phyloP scores from a whole-genome alignment of 2,797 vertebrate genomes.

The Hydrocynus forskahlii region DNA sequence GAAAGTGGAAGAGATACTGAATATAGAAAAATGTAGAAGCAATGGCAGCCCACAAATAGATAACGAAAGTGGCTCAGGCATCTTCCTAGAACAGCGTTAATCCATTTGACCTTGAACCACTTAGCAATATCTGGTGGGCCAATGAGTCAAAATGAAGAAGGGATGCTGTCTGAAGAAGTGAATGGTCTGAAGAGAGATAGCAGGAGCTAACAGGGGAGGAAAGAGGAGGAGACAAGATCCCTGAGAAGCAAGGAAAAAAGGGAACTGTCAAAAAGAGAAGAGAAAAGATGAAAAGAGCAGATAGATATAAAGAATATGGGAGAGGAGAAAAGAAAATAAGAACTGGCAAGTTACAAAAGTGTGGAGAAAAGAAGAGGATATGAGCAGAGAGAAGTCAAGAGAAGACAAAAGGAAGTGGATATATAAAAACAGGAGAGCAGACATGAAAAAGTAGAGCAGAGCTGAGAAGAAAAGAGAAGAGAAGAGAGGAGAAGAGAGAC shows the following conservation, averaged over 20 bases:
- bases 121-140: constrained; percentile 19
- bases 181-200: background rate
- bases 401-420: too few relatives aligned
- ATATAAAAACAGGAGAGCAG: too few relatives aligned
- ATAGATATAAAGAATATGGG: too few relatives aligned
- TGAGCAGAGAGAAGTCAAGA: too few relatives aligned
- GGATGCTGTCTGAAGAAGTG: background rate
- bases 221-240: background rate
- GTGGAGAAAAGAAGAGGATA: too few relatives aligned
- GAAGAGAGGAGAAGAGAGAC: background rate
- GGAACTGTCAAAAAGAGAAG: too few relatives aligned
- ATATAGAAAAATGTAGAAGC: background rate
- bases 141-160: constrained; percentile 25
- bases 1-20: constrained; percentile 40
- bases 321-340: too few relatives aligned
- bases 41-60: background rate
- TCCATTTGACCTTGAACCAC: constrained; percentile 37
- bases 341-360: too few relatives aligned
- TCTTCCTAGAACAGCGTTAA: constrained; percentile 43
- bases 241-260: background rate
- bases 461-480: background rate
- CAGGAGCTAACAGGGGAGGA: background rate
- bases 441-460: background rate
- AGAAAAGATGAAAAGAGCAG: too few relatives aligned
- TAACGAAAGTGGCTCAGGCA: background rate